Evolutionary conservation across 2,797 vertebrate species (phyloP), one percentile per base, ranked within the genome.

Genomic region (Argya squamiceps): DNA sequence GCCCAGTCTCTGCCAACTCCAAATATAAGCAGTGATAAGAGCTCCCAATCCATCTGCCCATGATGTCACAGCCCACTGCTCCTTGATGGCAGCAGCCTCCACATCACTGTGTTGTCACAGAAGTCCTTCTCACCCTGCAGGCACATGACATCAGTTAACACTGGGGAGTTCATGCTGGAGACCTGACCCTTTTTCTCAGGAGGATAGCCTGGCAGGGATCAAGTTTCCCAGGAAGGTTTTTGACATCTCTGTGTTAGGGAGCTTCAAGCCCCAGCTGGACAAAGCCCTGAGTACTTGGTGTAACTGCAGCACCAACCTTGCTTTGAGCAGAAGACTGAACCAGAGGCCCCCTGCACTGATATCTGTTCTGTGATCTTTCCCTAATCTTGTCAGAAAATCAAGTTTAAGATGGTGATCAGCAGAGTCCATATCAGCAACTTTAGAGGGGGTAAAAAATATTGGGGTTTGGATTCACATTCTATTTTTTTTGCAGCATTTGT

Each of bases 1-100:
- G n/a, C n/a, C 12, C 17, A 50, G 22, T 14, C 18, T 76, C 15
- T 56, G 11, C 19, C 0, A 0, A 14, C 22, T 32, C 13, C 5
- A 8, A 36, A 36, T 64, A n/a, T 2, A 64, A 43, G 15, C 15
- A 50, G 18, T n/a, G 50, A 13, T 30, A 24, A n/a, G 47, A 49
- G 19, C 3, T 63, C 21, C 34, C 14, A 36, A 1, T 36, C 20
- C 41, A 32, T 47, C 41, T 62, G 24, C 14, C 14, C 13, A 11
- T 6, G 10, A 23, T 27, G 15, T 43, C 26, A 32, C 26, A 41
- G 15, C n/a, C 20, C 24, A 39, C 24, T 55, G 15, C 34, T 37
- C 12, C 39, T n/a, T 5, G 20, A 21, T 27, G 41, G 43, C 15
- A 14, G 24, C 47, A 63, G 34, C 24, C 3, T 7, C 24, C 26